phyloP scores from a whole-genome alignment of 2,113 vertebrate genomes.

The Sceloporus undulatus region DNA sequence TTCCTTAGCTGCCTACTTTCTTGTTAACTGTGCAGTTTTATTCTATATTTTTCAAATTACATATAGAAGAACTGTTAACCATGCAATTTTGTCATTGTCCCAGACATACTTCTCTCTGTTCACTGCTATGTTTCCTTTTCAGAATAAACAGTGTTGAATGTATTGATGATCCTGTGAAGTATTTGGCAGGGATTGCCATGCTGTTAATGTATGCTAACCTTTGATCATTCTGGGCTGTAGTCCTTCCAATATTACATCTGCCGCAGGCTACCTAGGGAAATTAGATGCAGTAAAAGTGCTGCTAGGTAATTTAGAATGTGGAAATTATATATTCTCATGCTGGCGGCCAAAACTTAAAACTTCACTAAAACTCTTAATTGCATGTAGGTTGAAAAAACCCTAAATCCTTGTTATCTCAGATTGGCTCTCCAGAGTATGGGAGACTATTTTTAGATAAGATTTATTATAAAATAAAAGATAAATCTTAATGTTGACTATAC shows the following conservation, averaged over 20 bases:
- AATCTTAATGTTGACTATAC: no score
- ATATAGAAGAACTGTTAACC: neutral
- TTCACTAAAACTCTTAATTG: neutral
- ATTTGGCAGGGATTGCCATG: neutral
- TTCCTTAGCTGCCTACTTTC: neutral
- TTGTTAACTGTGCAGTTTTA: neutral
- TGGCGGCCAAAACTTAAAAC: neutral
- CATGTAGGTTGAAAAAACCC: neutral
- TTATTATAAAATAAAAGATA: neutral
- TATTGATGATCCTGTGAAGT: neutral
- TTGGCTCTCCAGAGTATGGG: neutral
- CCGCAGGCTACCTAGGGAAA: neutral
- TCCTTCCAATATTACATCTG: neutral
- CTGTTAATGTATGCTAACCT: neutral
- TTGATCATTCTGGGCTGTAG: neutral
- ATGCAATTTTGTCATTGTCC: neutral
- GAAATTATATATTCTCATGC: neutral
- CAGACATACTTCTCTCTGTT: neutral
- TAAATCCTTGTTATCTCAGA: neutral
- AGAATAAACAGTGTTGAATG: neutral
- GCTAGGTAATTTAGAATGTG: neutral
- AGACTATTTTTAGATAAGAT: neutral
- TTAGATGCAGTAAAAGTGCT: neutral
- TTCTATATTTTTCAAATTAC: neutral
- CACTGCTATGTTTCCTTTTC: neutral